Conservation (phyloP, 1,140 invertebrate species). For the Zaprionus ghesquierei region DNA sequence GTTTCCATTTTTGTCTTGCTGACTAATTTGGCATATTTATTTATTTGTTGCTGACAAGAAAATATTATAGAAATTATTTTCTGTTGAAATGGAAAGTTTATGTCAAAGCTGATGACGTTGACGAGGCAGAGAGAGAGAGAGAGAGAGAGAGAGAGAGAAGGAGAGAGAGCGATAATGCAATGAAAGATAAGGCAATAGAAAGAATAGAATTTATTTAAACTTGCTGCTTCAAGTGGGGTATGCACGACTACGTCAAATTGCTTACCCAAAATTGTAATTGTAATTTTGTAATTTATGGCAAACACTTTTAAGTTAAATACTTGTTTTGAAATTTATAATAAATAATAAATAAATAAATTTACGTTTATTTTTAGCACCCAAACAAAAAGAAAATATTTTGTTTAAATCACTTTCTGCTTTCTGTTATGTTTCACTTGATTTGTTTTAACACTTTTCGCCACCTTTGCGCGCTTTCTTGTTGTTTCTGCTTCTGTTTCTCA, state of each 20-base stretch:
- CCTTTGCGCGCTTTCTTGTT: slow-evolving; percentile 27
- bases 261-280: too few species aligned
- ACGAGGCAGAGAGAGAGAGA: too few species aligned
- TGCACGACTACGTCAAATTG: too few species aligned
- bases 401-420: not conserved
- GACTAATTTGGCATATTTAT: slow-evolving; percentile 7
- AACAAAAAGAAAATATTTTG: not conserved
- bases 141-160: too few species aligned
- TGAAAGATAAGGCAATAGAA: too few species aligned
- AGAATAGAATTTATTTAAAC: not conserved
- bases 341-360: too few species aligned
- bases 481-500: slow-evolving; percentile 10
- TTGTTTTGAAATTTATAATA: not conserved
- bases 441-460: slow-evolving; percentile 9
- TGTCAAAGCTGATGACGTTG: not conserved
- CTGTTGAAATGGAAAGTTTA: slow-evolving; percentile 1
- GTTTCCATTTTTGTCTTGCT: not conserved
- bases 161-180: too few species aligned
- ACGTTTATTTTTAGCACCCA: not conserved
- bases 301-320: not conserved
- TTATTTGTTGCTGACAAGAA: not conserved
- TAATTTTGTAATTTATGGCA: not conserved
- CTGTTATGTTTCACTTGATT: not conserved
- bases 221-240: not conserved
- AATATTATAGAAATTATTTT: not conserved